Evolutionary conservation across 2,113 vertebrate species (phyloP).

Genomic region (Herpailurus yagouaroundi): DNA sequence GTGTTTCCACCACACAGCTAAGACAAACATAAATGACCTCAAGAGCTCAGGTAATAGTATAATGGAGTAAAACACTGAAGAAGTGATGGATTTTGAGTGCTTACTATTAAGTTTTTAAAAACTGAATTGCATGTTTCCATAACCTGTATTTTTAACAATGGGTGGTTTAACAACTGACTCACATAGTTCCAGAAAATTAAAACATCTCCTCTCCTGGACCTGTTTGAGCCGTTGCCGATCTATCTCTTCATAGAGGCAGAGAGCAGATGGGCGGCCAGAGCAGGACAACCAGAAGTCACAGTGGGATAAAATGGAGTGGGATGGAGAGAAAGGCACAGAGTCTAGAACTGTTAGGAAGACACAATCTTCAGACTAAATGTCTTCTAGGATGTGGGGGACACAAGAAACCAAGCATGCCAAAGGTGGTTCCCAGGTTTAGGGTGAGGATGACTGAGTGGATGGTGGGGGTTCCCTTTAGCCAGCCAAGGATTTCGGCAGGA

Average conservation of each 20-base stretch:
- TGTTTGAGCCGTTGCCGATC: background rate
- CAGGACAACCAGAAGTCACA: background rate
- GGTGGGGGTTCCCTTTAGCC: background rate
- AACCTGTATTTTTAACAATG: background rate
- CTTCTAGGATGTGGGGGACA: too few species aligned
- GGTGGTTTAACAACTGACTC: background rate
- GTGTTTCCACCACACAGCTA: background rate
- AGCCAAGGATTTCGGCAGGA: background rate
- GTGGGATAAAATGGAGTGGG: fast-evolving
- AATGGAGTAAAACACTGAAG: background rate
- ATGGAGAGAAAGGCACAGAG: background rate
- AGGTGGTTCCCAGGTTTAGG: background rate
- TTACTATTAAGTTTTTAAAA: background rate
- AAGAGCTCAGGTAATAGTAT: background rate
- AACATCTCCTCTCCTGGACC: background rate
- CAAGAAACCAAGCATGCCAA: background rate
- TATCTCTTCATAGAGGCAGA: fast-evolving
- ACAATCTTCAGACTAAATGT: background rate
- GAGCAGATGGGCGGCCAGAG: background rate
- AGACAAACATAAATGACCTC: background rate
- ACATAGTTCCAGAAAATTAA: background rate
- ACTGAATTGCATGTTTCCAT: background rate
- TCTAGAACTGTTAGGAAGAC: background rate
- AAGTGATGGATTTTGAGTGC: background rate
- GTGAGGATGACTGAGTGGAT: too few species aligned